Evolutionary conservation across 2,888 invertebrate species (phyloP), one percentile per base, ranked within the genome.

Genomic region (Galerucella pusilla): DNA sequence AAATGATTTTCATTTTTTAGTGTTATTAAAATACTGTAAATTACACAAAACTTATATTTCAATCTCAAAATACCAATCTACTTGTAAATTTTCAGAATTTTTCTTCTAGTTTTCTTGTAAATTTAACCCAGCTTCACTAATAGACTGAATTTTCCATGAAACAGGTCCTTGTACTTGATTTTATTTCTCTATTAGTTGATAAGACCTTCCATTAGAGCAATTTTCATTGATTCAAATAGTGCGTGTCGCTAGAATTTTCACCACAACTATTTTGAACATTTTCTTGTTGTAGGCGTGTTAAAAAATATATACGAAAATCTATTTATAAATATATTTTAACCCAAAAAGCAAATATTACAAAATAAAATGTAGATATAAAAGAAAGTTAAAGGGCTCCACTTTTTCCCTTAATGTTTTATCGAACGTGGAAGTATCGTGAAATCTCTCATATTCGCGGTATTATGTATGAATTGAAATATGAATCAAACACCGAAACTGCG

Each of bases 311-410:
- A 64, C 42, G 25, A 65, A 71, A 71, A 57, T 65, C 71, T 71
- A 71, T 71, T 71, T 71, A 71, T 71, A 71, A 65, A 71, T 71
- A 65, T 71, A 35, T 46, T 57, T 65, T 65, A 71, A 49, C 45
- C 11, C 59, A 65, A 71, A 71, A 71, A 71, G 65, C 71, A 71
- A 71, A 71, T 71, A 71, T 71, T 54, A 65, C 28, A 54, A 65
- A 52, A 65, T 63, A 57, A 64, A 45, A 54, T 71, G 46, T 64
- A 64, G 64, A 64, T 45, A 9, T 9, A 3, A 3, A 46, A 46
- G 2, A 20, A 65, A 65, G 45, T 20, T 46, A 28, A 16, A 20
- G n/a, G n/a, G 9, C 10, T 46, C 20, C 4, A 54, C 52, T 45
- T 46, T 65, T 71, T 65, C 25, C 46, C 64, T 65, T 71, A 71